A percentile compares a stretch with the other conserved stretches of the same genome.
These are phyloP conservation scores for Drosophila barbarae DNA, from an alignment of 2,888 invertebrate genomes.

Conservation along the genomic window DNA sequence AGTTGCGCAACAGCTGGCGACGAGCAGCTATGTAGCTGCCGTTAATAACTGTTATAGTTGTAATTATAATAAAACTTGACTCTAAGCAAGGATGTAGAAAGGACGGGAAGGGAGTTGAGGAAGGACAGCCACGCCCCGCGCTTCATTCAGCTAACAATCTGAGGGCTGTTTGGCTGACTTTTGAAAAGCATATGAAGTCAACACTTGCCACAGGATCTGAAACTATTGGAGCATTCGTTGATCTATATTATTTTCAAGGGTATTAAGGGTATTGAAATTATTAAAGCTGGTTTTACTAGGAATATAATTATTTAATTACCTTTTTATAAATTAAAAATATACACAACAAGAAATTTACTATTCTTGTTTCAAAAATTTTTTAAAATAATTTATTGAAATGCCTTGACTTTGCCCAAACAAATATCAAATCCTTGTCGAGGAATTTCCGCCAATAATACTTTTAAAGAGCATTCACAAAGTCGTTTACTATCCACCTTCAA, in stretches of 20 bases:
- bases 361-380: too few relatives aligned
- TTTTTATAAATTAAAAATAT: too few relatives aligned
- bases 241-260: background rate
- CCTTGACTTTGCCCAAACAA: background rate
- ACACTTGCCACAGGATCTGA: background rate
- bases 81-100: conserved; percentile 42
- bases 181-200: conserved; percentile 11
- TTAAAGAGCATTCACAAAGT: background rate
- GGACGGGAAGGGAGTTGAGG: background rate
- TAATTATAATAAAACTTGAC: conserved; percentile 75
- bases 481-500: background rate
- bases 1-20: conserved; percentile 47
- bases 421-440: background rate
- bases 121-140: conserved; percentile 13
- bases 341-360: too few relatives aligned
- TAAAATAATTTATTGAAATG: too few relatives aligned
- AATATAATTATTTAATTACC: too few relatives aligned
- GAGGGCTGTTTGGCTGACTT: conserved; percentile 45
- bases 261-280: too few relatives aligned
- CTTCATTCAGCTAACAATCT: conserved; percentile 56
- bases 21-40: conserved; percentile 47
- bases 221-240: background rate
- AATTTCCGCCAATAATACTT: fast-evolving
- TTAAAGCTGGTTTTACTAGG: too few relatives aligned
- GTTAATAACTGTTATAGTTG: conserved; percentile 74